Evolutionary conservation across 2,888 invertebrate genomes (phyloP), one percentile per base, ranked within the genome.

Genomic region (Hermaeophaga mercurialis): DNA sequence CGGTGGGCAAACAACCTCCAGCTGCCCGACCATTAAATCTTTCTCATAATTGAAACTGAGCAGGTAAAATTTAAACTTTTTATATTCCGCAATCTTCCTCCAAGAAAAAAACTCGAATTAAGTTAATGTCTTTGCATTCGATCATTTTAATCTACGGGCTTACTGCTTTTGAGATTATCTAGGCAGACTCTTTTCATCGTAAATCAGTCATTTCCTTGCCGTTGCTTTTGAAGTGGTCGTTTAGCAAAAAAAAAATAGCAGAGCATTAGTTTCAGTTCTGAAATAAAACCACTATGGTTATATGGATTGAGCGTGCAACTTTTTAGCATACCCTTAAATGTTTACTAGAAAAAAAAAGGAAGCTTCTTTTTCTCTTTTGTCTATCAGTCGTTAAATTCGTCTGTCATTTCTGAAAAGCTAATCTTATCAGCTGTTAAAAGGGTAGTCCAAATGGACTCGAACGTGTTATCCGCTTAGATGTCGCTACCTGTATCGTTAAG

Each of bases 181-280:
- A 15, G 5, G 36, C 6, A 17, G n/a, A 17, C 17, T 36, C 36
- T 36, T 15, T 36, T 36, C 36, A 17, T 36, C 36, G 36, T 36
- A 36, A 36, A 36, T 36, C 36, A 36, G 36, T 36, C 36, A 15
- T 36, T 36, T 36, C 28, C 28, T 28, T 28, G n/a, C 28, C 28
- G 28, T 28, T 7, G n/a, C 36, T 15, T 36, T 36, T 36, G 36
- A 36, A 36, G 36, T 36, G 17, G 36, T 11, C 36, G 15, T 36
- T 36, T 36, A 15, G 2, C 1, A 3, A 15, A 15, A 36, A 36
- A 36, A 8, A 9, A 36, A 22, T 22, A 22, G n/a, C n/a, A n/a
- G n/a, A n/a, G n/a, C n/a, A n/a, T n/a, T n/a, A n/a, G n/a, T n/a
- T n/a, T n/a, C n/a, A n/a, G n/a, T n/a, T n/a, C n/a, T n/a, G n/a